phyloP scores from a whole-genome alignment of 2,113 vertebrate genomes.

The Pycnonotus jocosus region DNA sequence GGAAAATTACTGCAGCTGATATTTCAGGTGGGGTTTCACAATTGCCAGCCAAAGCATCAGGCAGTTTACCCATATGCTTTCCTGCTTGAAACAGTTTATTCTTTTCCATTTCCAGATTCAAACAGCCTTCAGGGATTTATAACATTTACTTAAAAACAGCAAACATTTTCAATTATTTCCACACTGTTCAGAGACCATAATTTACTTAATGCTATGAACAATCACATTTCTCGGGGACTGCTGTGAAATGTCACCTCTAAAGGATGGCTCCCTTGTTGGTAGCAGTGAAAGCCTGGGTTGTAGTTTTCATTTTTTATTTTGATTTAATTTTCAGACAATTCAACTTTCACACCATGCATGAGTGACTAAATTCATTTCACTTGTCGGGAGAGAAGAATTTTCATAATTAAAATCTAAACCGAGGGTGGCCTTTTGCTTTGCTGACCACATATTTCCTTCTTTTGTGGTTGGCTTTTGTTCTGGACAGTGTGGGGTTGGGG shows the following conservation, averaged over 20 bases:
- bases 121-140: slow-evolving; percentile 68
- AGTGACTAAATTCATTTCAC: slow-evolving; percentile 77
- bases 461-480: background rate
- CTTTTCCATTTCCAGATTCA: background rate
- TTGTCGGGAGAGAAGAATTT: slow-evolving; percentile 77
- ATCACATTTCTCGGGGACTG: slow-evolving; percentile 65
- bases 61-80: background rate
- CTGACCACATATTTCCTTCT: slow-evolving; percentile 14
- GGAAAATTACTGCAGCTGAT: background rate
- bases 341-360: slow-evolving; percentile 75
- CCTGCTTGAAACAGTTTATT: slow-evolving; percentile 1
- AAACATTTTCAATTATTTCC: slow-evolving; percentile 79
- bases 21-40: background rate
- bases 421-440: slow-evolving; percentile 62
- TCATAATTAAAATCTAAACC: slow-evolving; percentile 77
- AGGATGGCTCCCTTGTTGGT: slow-evolving; percentile 72
- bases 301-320: slow-evolving; percentile 79
- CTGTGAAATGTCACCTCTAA: slow-evolving; percentile 75
- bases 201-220: slow-evolving; percentile 76
- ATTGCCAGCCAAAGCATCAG: background rate
- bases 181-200: slow-evolving; percentile 62
- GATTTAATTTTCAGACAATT: slow-evolving; percentile 80
- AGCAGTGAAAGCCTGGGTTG: slow-evolving; percentile 62
- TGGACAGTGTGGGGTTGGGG: background rate
- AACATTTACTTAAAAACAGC: slow-evolving; percentile 77